Evolutionary conservation across 2,113 vertebrate genomes (phyloP), one percentile per base, ranked within the genome.

Genomic region (Haplochromis vanheusdeni): DNA sequence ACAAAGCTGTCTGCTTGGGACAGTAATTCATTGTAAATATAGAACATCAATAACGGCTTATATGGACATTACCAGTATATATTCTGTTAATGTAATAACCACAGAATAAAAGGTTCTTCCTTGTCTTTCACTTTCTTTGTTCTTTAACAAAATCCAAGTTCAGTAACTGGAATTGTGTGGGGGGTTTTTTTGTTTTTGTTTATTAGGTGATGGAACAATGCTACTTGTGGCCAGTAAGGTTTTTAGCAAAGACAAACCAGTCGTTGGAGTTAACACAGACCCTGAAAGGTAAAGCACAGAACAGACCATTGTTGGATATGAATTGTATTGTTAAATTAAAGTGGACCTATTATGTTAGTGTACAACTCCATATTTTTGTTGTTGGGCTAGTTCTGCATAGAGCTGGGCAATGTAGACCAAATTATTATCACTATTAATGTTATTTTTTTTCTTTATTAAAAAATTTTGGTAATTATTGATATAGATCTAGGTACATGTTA

Each of bases 141-240:
- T 16, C 42, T 19, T 31, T 65, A 82, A 45, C 82, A 89, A 87
- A 89, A 83, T 91, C 26, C 75, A 68, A 73, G 47, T 93, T 82
- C 52, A 88, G 6, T 91, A 79, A 93, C 65, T 87, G 85, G 65
- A 62, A 14, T 65, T 65, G 60, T 4, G 58, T 4, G 56, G 8
- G 26, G 1, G 2, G 0, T 0, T 1, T 1, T 37, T 65, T 35
- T 65, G 17, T n/a, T 79, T 87, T 91, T 62, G 94, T 88, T 92
- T 90, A 73, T 92, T 68, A 96, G 99, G 99, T 92, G 99, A 99
- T 80, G 99, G 99, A 80, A 99, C 99, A 26, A 99, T 99, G 98
- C 96, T 99, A 31, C 95, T 99, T 85, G 98, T 98, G 85, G 99
- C 99, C 90, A 98, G 98, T 96, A 99, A 99, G 92, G 98, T 99